Conservation (phyloP, 2,113 vertebrate genomes). For the Tachuris rubrigastra region DNA sequence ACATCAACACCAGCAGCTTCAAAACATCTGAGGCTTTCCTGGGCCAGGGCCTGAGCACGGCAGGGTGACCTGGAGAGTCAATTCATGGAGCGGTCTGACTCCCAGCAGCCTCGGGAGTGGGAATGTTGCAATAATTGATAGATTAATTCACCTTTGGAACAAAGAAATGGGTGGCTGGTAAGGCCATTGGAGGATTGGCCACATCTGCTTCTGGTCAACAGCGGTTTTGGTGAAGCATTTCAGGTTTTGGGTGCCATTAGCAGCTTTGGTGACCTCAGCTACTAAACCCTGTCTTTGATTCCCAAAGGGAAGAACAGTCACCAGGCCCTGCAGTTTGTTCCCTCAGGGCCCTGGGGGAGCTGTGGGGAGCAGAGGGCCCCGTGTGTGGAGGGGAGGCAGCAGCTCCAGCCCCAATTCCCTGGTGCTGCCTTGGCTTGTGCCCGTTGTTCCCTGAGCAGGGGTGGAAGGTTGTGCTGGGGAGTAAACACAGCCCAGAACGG, state of each 20-base stretch:
- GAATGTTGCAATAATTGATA: background rate
- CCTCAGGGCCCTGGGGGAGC: background rate
- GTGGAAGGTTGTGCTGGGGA: background rate
- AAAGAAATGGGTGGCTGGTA: background rate
- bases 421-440: background rate
- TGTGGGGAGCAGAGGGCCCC: background rate
- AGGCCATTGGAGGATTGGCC: background rate
- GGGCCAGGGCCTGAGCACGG: background rate
- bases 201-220: fast-evolving
- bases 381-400: background rate
- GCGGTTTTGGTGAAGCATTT: background rate
- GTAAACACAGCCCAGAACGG: background rate
- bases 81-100: background rate
- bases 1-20: background rate
- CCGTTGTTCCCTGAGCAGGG: fast-evolving
- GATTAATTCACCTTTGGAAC: background rate
- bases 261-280: background rate
- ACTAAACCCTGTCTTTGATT: background rate
- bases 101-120: background rate
- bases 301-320: background rate
- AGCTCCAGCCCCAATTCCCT: background rate
- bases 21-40: background rate
- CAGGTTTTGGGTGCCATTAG: background rate
- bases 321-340: background rate
- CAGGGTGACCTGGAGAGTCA: background rate